Evolutionary conservation across 2,888 invertebrate genomes (phyloP).

Genomic region (Yponomeuta cagnagella): DNA sequence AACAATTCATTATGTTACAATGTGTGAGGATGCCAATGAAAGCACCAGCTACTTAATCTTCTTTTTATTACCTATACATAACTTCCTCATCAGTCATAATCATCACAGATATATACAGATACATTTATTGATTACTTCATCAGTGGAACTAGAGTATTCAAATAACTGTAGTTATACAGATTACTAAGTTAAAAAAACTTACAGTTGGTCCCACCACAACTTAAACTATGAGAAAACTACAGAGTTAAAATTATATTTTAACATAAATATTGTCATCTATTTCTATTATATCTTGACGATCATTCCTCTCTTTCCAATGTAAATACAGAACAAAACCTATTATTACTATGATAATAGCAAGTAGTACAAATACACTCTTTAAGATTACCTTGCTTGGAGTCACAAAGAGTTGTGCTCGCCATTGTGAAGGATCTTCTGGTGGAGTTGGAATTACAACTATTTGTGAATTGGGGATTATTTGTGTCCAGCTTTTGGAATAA

Average conservation of each 20-base stretch:
- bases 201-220: constrained; percentile 25
- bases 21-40: not conserved
- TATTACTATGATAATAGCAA: constrained; percentile 90
- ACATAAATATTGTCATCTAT: constrained; percentile 66
- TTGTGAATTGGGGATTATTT: constrained; percentile 98
- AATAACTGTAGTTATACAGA: no score
- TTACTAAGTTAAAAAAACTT: no score
- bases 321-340: constrained; percentile 89
- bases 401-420: constrained; percentile 95
- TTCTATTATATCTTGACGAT: constrained; percentile 65
- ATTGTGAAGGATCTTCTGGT: constrained; percentile 82
- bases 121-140: no score
- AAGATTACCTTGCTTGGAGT: constrained; percentile 95
- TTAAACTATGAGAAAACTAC: not conserved
- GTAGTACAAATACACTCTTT: constrained; percentile 91
- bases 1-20: no score
- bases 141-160: no score
- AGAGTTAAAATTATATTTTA: constrained; percentile 39
- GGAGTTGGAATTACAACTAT: constrained; percentile 96
- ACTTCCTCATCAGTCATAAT: not conserved
- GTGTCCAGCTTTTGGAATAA: constrained; percentile 85
- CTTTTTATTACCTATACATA: not conserved
- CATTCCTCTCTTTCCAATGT: constrained; percentile 89
- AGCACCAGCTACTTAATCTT: not conserved
- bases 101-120: no score